These are phyloP conservation scores for Eustalomyia histrio DNA, from an alignment of 2,888 invertebrate genomes.

Conservation along the genomic window DNA sequence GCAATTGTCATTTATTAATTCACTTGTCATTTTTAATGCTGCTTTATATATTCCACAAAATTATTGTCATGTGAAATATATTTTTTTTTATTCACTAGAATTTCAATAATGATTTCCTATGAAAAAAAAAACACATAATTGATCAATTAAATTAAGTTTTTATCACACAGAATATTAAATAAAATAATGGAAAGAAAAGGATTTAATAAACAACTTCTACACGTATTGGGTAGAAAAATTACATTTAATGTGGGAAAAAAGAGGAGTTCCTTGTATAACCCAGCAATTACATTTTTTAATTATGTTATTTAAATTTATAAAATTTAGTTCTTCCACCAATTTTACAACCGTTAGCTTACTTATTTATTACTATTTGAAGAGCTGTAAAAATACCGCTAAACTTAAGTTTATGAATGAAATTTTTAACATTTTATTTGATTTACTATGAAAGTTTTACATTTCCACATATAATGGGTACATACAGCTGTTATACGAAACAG, in stretches of 20 bases:
- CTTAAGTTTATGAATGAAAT: constrained; percentile 61
- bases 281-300: constrained; percentile 26
- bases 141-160: constrained; percentile 60
- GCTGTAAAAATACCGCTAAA: constrained; percentile 46
- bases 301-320: constrained; percentile 1
- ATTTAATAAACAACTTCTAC: not conserved
- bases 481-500: constrained; percentile 45
- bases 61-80: constrained; percentile 62
- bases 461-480: constrained; percentile 25
- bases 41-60: constrained; percentile 25
- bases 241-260: not conserved
- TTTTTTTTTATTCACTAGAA: constrained; percentile 21
- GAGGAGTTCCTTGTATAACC: not conserved
- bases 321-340: not conserved
- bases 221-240: not conserved
- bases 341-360: constrained; percentile 31
- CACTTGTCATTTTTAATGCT: constrained; percentile 61
- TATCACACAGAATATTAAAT: constrained; percentile 26
- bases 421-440: constrained; percentile 19
- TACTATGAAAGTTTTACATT: constrained; percentile 7
- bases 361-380: not conserved
- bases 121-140: constrained; percentile 44
- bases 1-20: constrained; percentile 65
- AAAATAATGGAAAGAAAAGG: constrained; percentile 24
- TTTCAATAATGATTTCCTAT: not conserved